phyloP scores from a whole-genome alignment of 2,113 vertebrate genomes.

The Murina feae region DNA sequence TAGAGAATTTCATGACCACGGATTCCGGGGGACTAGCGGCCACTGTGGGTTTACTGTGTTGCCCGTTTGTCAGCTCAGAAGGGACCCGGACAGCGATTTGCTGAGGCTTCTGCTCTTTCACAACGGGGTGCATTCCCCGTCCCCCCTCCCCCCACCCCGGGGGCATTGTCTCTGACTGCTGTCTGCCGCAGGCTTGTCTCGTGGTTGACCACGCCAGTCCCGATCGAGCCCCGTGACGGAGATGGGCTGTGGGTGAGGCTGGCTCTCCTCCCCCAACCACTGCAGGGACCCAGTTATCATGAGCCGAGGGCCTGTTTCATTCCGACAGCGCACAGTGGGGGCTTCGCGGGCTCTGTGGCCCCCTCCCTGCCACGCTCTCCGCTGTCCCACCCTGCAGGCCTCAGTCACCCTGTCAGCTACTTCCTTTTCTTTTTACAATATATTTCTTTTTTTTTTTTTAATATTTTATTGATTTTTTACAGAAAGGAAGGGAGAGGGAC shows the following conservation, averaged over 20 bases:
- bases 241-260: not conserved
- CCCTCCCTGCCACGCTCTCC: fast-evolving
- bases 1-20: not conserved
- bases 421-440: too few species aligned
- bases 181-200: not conserved
- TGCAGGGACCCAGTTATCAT: not conserved
- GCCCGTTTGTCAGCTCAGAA: not conserved
- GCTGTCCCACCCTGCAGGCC: not conserved
- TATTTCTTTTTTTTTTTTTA: too few species aligned
- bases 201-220: not conserved
- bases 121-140: not conserved
- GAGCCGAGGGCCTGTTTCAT: not conserved
- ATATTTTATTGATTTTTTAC: too few species aligned
- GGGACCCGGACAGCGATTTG: not conserved
- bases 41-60: too few species aligned
- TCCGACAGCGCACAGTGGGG: not conserved
- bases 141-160: not conserved
- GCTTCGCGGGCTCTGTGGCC: not conserved
- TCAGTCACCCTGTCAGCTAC: not conserved
- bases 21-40: not conserved
- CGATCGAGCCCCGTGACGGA: not conserved
- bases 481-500: too few species aligned
- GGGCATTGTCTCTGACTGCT: constrained; percentile 22
- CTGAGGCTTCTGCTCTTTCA: constrained; percentile 35
- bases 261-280: not conserved